Conservation (phyloP, 2,797 vertebrate species). For the Chelidonichthys spinosus region DNA sequence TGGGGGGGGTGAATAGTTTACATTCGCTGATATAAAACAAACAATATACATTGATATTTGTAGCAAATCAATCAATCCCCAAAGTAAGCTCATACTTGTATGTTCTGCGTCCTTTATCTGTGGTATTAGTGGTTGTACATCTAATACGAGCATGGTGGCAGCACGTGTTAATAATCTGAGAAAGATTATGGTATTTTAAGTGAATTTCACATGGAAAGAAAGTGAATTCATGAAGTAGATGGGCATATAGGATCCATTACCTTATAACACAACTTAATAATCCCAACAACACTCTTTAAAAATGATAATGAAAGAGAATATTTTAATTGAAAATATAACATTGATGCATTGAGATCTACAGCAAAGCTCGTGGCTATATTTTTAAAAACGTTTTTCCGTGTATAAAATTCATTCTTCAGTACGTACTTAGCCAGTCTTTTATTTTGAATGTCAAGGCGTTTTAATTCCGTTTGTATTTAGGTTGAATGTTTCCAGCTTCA, state of each 20-base stretch:
- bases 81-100: neutral
- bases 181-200: neutral
- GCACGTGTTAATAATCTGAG: neutral
- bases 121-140: neutral
- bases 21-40: neutral
- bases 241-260: too few relatives aligned
- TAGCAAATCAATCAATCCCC: neutral
- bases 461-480: conserved; percentile 18
- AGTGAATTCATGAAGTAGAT: neutral
- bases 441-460: neutral
- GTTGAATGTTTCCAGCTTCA: neutral
- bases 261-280: neutral
- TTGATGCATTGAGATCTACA: fast-evolving
- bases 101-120: neutral
- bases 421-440: fast-evolving
- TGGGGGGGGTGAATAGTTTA: neutral
- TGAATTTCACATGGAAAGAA: neutral
- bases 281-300: neutral
- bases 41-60: neutral
- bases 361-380: neutral
- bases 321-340: neutral
- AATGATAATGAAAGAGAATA: neutral
- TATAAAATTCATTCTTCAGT: neutral
- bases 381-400: too few relatives aligned
- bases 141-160: neutral